Conservation (phyloP, 2,888 invertebrate species). For the Hirudinaria manillensis region DNA sequence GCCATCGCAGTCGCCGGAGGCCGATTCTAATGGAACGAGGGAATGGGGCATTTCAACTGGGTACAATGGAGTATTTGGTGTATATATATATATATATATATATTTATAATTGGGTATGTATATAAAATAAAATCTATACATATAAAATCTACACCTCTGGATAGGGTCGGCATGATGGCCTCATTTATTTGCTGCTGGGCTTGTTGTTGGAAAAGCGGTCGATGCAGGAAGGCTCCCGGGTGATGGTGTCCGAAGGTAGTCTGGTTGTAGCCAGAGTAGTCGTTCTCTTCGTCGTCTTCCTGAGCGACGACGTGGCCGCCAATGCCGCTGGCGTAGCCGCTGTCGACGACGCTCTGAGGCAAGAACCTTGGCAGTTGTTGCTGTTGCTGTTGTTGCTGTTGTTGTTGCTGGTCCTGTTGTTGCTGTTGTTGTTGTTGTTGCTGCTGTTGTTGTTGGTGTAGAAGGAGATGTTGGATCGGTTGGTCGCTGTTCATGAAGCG, state of each 20-base stretch:
- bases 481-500: neutral
- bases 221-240: neutral
- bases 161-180: neutral
- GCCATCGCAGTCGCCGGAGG: neutral
- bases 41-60: neutral
- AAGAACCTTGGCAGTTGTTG: constrained; percentile 3
- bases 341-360: constrained; percentile 6
- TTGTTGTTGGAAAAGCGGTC: neutral
- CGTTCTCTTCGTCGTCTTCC: neutral
- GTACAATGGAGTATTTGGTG: neutral
- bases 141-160: neutral
- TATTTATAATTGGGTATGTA: no score
- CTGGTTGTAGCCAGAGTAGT: neutral
- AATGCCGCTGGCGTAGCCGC: neutral
- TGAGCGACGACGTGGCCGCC: neutral
- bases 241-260: constrained; percentile 4
- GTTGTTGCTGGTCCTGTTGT: neutral
- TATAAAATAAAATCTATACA: no score
- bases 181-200: neutral
- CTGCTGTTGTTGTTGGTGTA: constrained; percentile 21
- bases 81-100: no score
- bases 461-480: neutral
- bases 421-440: constrained; percentile 20
- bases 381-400: neutral
- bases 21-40: neutral